Evolutionary conservation across 1,140 invertebrate genomes (phyloP).

Genomic region (Drosophila miranda): DNA sequence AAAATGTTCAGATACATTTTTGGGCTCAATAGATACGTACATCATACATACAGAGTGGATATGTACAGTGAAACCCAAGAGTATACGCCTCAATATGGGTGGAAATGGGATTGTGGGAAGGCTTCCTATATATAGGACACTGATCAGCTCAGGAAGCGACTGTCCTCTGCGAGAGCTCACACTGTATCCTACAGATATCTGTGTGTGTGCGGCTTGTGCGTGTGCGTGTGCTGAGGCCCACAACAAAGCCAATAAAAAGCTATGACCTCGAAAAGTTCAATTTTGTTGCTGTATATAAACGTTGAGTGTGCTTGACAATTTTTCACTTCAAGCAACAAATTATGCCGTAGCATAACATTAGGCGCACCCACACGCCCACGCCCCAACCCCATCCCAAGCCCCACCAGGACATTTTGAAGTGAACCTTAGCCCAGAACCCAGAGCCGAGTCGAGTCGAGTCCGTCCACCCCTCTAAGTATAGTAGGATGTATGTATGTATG

Average conservation of each 20-base stretch:
- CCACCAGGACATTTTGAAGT: constrained; percentile 37
- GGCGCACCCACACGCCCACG: constrained; percentile 51
- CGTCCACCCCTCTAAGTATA: neutral
- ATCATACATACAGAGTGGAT: neutral
- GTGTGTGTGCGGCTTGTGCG: too few relatives aligned
- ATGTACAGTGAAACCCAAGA: neutral
- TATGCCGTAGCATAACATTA: constrained; percentile 78
- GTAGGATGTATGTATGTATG: too few relatives aligned
- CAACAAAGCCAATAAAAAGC: constrained; percentile 74
- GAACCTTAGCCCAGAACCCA: constrained; percentile 29
- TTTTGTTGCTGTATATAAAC: constrained; percentile 71
- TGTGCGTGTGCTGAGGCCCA: constrained; percentile 12
- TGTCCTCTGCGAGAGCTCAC: neutral
- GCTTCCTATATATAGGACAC: too few relatives aligned
- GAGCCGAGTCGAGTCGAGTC: constrained; percentile 3
- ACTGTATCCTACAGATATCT: neutral
- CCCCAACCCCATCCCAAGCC: constrained; percentile 8
- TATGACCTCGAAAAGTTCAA: constrained; percentile 79
- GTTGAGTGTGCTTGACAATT: constrained; percentile 77
- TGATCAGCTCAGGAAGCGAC: too few relatives aligned
- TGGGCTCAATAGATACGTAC: constrained; percentile 1
- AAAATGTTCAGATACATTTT: constrained; percentile 56
- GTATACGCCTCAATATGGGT: too few relatives aligned
- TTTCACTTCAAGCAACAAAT: constrained; percentile 79
- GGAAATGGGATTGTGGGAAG: too few relatives aligned